A percentile compares a stretch with the other conserved stretches of the same genome.
Conservation (phyloP, 2,113 vertebrate species). For the Neomonachus schauinslandi region DNA sequence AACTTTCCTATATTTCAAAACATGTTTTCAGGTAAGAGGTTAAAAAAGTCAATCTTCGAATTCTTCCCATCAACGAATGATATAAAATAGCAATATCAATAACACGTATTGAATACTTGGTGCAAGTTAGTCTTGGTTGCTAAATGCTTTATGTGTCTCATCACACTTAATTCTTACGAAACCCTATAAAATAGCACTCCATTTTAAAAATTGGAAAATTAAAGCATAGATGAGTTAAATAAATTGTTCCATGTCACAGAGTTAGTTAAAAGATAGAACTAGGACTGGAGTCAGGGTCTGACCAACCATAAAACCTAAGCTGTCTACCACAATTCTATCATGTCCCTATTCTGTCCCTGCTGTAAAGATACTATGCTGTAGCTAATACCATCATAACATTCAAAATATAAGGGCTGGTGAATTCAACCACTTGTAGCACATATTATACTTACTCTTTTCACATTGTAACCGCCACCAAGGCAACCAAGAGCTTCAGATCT, state of each 20-base stretch:
- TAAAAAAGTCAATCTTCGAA: conserved; percentile 9
- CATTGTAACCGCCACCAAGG: conserved; percentile 88
- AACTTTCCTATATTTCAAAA: conserved; percentile 49
- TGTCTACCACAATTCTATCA: neutral
- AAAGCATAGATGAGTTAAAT: neutral
- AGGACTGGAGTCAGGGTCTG: neutral
- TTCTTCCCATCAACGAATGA: conserved; percentile 5
- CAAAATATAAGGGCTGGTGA: neutral
- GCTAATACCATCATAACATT: neutral
- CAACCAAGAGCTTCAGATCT: conserved; percentile 97
- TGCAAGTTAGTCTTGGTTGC: neutral
- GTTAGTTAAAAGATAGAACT: neutral
- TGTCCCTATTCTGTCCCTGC: neutral
- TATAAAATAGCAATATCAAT: neutral
- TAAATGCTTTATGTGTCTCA: neutral
- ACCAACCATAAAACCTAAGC: neutral
- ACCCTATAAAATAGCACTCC: neutral
- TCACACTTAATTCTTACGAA: neutral
- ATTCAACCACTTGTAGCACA: neutral
- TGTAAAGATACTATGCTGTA: neutral
- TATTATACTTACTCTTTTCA: conserved; percentile 93
- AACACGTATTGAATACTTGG: neutral
- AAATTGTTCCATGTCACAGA: neutral
- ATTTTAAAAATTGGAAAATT: conserved; percentile 16
- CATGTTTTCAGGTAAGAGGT: conserved; percentile 17